These are phyloP conservation scores for Sarcophaga subvicina DNA, from an alignment of 2,888 invertebrate genomes.

Conservation along the genomic window DNA sequence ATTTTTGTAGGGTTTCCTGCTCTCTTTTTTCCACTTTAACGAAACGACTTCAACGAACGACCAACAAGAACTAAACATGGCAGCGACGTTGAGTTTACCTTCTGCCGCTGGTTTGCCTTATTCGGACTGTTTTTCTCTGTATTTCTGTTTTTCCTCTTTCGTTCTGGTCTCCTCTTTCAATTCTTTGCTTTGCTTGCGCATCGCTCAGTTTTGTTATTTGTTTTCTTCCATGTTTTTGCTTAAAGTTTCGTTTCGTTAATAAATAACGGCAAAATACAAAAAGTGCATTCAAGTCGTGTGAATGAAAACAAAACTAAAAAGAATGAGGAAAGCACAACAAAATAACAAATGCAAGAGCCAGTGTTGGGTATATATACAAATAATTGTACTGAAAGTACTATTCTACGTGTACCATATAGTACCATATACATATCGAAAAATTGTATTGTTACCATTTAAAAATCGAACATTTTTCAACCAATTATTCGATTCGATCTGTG, in stretches of 20 bases:
- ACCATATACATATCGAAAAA: too few species aligned
- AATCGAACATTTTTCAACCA: too few species aligned
- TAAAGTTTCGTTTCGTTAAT: constrained; percentile 8
- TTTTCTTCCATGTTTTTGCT: constrained; percentile 23
- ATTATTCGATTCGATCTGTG: too few species aligned
- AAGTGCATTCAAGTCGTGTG: constrained; percentile 34
- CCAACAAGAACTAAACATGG: constrained; percentile 74
- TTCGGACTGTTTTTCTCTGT: constrained; percentile 43
- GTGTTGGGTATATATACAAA: not conserved
- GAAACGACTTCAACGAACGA: constrained; percentile 60
- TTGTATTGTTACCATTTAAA: too few species aligned
- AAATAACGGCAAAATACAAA: constrained; percentile 51
- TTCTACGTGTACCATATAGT: too few species aligned
- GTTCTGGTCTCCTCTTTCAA: not conserved
- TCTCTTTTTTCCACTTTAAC: constrained; percentile 21
- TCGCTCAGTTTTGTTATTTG: constrained; percentile 10
- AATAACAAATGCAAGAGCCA: constrained; percentile 4
- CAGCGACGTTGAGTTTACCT: constrained; percentile 75
- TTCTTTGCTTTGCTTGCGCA: constrained; percentile 7
- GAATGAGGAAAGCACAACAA: too few species aligned
- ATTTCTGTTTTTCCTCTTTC: constrained; percentile 15
- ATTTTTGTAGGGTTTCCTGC: constrained; percentile 5
- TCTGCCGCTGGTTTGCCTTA: constrained; percentile 64
- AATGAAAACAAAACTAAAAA: too few species aligned
- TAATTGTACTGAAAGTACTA: too few species aligned